Conservation (phyloP, 1,140 invertebrate species). For the Zaprionus davidi region DNA sequence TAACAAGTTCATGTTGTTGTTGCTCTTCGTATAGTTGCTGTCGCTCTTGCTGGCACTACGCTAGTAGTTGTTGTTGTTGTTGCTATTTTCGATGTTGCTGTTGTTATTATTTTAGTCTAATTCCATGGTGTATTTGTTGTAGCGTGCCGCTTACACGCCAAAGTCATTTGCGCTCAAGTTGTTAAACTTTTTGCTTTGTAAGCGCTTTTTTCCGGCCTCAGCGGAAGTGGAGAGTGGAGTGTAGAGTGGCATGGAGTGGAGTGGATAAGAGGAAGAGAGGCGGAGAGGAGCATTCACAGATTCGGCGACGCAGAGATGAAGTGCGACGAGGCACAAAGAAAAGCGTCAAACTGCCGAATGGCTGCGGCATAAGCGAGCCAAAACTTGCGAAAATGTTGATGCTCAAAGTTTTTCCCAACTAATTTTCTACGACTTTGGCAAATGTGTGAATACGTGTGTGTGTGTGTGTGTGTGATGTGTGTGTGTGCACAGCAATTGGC, state of each 20-base stretch:
- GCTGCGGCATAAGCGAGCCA: constrained; percentile 63
- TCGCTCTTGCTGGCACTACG: constrained; percentile 24
- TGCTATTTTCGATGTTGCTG: constrained; percentile 29
- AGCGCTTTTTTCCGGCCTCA: constrained; percentile 73
- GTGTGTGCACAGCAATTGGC: constrained; percentile 18
- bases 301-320: constrained; percentile 9
- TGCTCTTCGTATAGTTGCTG: constrained; percentile 28
- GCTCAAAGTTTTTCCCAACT: constrained; percentile 65
- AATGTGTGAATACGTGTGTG: constrained; percentile 17
- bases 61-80: constrained; percentile 31
- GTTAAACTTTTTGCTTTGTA: constrained; percentile 76
- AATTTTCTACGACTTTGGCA: constrained; percentile 62
- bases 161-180: constrained; percentile 76
- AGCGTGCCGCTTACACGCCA: constrained; percentile 74
- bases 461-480: constrained; percentile 21
- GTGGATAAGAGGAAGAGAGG: not conserved
- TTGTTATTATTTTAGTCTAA: constrained; percentile 68
- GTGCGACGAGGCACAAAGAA: constrained; percentile 23
- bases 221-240: constrained; percentile 50
- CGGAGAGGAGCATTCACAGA: not conserved
- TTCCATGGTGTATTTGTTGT: constrained; percentile 68
- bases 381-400: constrained; percentile 73
- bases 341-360: constrained; percentile 17
- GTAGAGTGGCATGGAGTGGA: not conserved
- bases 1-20: constrained; percentile 46